Evolutionary conservation across 2,888 invertebrate genomes (phyloP).

Genomic region (Hypercompe scribonia): DNA sequence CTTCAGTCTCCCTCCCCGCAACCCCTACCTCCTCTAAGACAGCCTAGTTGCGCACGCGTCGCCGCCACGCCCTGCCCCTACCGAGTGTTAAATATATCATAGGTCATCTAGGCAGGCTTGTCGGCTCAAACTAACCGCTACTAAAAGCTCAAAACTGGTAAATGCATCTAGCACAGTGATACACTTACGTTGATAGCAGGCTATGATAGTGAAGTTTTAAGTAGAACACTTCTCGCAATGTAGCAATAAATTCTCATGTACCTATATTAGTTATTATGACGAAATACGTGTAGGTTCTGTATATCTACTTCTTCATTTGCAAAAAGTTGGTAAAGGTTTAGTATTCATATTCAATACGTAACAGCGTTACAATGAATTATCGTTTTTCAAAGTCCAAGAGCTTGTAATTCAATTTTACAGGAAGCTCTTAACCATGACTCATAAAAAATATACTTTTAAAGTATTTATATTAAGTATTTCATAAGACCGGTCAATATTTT

Average conservation of each 20-base stretch:
- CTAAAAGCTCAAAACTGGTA: conserved; percentile 49
- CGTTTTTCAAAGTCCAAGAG: too few species aligned
- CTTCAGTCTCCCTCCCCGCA: conserved; percentile 59
- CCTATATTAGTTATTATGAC: neutral
- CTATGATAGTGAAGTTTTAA: conserved; percentile 35
- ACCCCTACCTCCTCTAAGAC: conserved; percentile 44
- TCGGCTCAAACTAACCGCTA: conserved; percentile 52
- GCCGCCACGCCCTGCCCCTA: conserved; percentile 74
- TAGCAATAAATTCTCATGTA: conserved; percentile 1
- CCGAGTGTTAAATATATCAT: conserved; percentile 77
- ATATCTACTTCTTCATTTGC: neutral
- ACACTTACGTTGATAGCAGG: conserved; percentile 31
- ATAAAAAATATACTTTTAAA: too few species aligned
- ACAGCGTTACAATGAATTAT: too few species aligned
- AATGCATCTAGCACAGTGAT: conserved; percentile 43
- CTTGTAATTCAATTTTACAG: too few species aligned
- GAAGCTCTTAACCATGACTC: too few species aligned
- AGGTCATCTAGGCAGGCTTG: conserved; percentile 73
- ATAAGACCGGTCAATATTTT: too few species aligned
- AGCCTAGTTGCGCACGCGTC: conserved; percentile 77
- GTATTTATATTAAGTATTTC: too few species aligned
- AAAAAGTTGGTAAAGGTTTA: neutral
- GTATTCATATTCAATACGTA: neutral
- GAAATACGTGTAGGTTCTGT: neutral
- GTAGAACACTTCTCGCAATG: conserved; percentile 35